Evolutionary conservation across 2,797 vertebrate species (phyloP).

Genomic region (Luscinia megarhynchos): DNA sequence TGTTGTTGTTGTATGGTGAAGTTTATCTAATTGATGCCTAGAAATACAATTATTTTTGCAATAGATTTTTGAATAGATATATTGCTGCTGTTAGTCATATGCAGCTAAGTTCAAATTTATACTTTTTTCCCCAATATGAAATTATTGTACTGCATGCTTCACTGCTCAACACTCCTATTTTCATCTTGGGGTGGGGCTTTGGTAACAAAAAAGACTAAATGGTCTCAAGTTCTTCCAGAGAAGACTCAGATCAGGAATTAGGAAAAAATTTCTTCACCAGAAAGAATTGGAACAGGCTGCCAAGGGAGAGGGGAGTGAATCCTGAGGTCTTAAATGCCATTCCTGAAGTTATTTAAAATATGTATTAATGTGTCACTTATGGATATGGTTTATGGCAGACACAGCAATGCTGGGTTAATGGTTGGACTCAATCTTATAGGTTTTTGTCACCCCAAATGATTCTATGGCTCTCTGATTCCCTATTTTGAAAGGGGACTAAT

Average conservation of each 20-base stretch:
- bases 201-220: background rate
- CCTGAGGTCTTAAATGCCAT: background rate
- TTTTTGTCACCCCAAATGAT: background rate
- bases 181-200: background rate
- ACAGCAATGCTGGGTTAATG: background rate
- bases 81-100: background rate
- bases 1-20: background rate
- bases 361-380: rapidly evolving
- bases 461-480: background rate
- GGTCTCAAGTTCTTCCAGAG: background rate
- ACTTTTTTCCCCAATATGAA: background rate
- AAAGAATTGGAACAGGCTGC: background rate
- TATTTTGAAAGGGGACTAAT: background rate
- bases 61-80: background rate
- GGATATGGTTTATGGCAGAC: background rate
- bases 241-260: background rate
- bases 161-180: background rate
- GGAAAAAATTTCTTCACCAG: background rate
- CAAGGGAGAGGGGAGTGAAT: background rate
- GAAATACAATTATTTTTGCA: background rate
- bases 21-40: background rate
- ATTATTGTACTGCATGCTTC: background rate
- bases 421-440: background rate
- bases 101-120: background rate
- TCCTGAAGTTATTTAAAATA: background rate